These are phyloP conservation scores for Augochlorella aurata DNA, from an alignment of 2,888 invertebrate species.

Conservation along the genomic window DNA sequence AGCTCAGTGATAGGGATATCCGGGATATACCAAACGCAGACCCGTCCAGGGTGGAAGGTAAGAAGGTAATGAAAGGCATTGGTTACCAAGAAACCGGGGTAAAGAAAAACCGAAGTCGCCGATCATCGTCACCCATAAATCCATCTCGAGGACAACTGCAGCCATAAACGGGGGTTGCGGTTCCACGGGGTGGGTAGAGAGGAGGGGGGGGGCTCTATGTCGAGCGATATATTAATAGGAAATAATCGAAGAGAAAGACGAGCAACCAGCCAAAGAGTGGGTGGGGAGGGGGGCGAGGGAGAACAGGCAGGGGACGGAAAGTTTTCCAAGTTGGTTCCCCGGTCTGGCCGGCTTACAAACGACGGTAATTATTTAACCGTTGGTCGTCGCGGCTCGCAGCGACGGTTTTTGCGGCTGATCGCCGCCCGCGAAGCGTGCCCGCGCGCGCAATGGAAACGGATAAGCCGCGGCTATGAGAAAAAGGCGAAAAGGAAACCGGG, in stretches of 20 bases:
- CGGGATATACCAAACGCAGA: no score
- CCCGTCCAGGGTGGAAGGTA: neutral
- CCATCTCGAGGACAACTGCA: neutral
- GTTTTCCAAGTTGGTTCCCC: constrained; percentile 12
- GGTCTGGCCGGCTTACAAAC: constrained; percentile 28
- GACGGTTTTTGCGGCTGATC: constrained; percentile 45
- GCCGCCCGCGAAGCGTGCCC: constrained; percentile 35
- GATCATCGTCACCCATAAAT: neutral
- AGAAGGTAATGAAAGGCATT: neutral
- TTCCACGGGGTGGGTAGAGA: no score
- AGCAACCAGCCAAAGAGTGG: neutral
- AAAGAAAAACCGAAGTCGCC: neutral
- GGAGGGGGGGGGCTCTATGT: no score
- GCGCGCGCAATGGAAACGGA: constrained; percentile 14
- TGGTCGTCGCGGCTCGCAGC: constrained; percentile 24
- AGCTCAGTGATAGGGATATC: no score
- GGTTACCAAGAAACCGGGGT: neutral
- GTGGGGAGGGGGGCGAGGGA: neutral
- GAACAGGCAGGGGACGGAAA: constrained; percentile 14
- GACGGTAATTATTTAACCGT: constrained; percentile 59
- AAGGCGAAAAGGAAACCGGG: constrained; percentile 56
- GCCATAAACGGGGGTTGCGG: neutral
- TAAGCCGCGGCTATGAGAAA: constrained; percentile 29
- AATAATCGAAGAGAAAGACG: constrained; percentile 25
- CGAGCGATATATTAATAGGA: constrained; percentile 33